phyloP scores from a whole-genome alignment of 2,888 invertebrate species.

The Melangyna quadrimaculata region DNA sequence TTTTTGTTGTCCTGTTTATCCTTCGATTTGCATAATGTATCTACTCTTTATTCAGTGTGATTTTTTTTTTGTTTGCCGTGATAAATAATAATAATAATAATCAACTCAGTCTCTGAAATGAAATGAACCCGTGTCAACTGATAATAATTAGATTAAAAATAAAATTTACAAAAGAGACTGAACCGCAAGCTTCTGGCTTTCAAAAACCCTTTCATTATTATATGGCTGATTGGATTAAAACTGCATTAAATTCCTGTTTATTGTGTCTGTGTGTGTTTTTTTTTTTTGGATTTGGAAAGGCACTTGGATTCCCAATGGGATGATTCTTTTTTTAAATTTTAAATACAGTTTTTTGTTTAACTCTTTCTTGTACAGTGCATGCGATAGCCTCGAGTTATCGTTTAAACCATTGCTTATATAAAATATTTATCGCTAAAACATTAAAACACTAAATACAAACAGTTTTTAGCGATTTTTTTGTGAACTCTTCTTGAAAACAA shows the following conservation, averaged over 20 bases:
- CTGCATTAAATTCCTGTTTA: not conserved
- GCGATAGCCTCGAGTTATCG: too few relatives aligned
- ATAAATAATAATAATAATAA: not conserved
- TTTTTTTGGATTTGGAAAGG: too few relatives aligned
- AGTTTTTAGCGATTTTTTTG: too few relatives aligned
- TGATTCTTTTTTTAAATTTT: too few relatives aligned
- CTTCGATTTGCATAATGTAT: slow-evolving; percentile 41
- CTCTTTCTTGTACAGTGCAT: too few relatives aligned
- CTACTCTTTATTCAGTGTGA: slow-evolving; percentile 30
- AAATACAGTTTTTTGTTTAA: too few relatives aligned
- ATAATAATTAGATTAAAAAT: slow-evolving; percentile 1
- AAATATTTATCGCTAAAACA: too few relatives aligned
- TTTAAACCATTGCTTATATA: too few relatives aligned
- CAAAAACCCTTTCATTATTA: not conserved
- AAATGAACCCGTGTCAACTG: not conserved
- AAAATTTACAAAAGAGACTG: not conserved
- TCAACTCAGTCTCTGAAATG: not conserved
- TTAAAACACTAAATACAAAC: too few relatives aligned
- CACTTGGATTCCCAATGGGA: too few relatives aligned
- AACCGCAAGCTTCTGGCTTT: not conserved
- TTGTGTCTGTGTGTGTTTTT: too few relatives aligned
- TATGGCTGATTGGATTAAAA: not conserved
- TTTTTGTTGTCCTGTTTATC: not conserved
- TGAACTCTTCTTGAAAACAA: too few relatives aligned
- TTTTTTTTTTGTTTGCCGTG: not conserved